Conservation (phyloP, 2,888 invertebrate genomes). For the Leptinotarsa juncta region DNA sequence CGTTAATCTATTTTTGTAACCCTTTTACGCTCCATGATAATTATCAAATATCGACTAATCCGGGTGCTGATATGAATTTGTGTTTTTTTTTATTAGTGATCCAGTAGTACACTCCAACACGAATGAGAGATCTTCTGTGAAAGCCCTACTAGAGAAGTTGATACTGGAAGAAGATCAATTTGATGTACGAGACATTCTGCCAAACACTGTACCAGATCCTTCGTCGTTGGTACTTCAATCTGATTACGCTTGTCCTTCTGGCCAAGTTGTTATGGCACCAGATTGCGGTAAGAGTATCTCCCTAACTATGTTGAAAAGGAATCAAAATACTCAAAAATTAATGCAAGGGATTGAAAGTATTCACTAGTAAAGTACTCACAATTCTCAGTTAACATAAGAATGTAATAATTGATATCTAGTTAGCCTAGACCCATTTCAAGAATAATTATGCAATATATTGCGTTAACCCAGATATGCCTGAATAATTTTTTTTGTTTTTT, state of each 20-base stretch:
- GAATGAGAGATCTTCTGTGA: conserved; percentile 87
- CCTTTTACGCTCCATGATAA: neutral
- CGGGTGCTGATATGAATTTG: too few relatives aligned
- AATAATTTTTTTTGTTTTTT: too few relatives aligned
- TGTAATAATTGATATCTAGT: too few relatives aligned
- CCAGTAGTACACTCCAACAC: conserved; percentile 88
- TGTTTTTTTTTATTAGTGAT: conserved; percentile 71
- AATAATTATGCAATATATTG: too few relatives aligned
- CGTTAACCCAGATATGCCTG: too few relatives aligned
- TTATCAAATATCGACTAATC: too few relatives aligned
- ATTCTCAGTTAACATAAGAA: too few relatives aligned
- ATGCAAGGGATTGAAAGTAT: too few relatives aligned
- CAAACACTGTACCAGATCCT: conserved; percentile 94
- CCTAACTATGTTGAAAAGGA: neutral
- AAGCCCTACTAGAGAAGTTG: conserved; percentile 86
- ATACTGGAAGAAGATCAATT: conserved; percentile 95
- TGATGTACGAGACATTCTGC: conserved; percentile 91
- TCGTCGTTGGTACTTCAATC: conserved; percentile 88
- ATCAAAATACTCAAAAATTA: neutral
- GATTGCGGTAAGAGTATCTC: conserved; percentile 80
- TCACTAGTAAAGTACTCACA: too few relatives aligned
- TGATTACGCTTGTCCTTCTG: conserved; percentile 92
- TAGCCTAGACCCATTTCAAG: too few relatives aligned
- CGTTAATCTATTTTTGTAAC: neutral
- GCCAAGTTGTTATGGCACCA: conserved; percentile 93